Base-by-base conservation (phyloP, 2,113 vertebrate genomes). In the Oreochromis niloticus region DNA sequence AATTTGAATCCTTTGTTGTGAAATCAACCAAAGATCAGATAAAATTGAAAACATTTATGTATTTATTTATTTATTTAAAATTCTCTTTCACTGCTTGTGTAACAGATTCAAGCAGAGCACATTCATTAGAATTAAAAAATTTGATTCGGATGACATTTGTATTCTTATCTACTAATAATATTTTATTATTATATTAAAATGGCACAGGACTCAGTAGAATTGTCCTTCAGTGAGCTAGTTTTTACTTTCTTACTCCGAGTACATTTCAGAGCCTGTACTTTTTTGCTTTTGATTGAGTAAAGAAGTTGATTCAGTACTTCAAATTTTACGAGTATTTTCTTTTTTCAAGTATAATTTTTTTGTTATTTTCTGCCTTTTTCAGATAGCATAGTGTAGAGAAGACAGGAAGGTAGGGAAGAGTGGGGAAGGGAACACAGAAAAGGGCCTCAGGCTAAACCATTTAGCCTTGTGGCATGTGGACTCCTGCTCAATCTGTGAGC, bases 281-380 rank as follows among this genome's bases (percentile, higher is more conserved):
- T 39, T 39, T 59, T 32, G 9, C 32, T 63, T 63, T 63, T 36
- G 16, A 19, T 36, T 63, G 59, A 63, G 59, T 36, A 63, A 63
- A 0, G 1, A 7, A 7, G 59, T 36, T 36, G 32, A 63, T 36
- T 63, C 59, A 63, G 36, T 63, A 36, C 59, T 63, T 63, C 0
- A 0, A n/a, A 19, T 36, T 63, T 63, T 63, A 63, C 6, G 0
- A 19, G 0, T 19, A 19, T 63, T 63, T 63, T 13, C 34, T 13
- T 66, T 39, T 66, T 66, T 1, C 43, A 19, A 50, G 4, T 16
- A 50, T 50, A 2, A 3, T 3, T 36, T 66, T 63, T 13, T 68
- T 13, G 63, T 8, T 22, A 22, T 41, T 41, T 68, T 68, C 19
- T 41, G n/a, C n/a, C 63, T 41, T 68, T 68, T 41, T 68, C 36